Evolutionary conservation across 1,140 invertebrate genomes (phyloP).

Genomic region (Lepidurus arcticus): DNA sequence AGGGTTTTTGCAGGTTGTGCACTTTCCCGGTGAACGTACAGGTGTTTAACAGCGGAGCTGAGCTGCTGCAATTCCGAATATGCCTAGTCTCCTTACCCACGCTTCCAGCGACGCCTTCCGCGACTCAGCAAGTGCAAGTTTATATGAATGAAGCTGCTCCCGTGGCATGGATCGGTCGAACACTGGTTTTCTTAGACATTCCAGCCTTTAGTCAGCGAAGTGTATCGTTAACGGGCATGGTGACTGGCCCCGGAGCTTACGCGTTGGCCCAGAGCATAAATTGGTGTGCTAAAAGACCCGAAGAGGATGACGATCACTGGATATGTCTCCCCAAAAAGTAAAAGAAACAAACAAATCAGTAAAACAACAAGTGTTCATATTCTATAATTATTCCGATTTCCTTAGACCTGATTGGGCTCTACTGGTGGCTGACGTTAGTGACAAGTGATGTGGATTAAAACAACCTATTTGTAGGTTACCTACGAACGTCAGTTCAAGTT

Average conservation of each 20-base stretch:
- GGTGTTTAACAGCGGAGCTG: constrained; percentile 5
- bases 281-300: not conserved
- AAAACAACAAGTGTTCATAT: too few relatives aligned
- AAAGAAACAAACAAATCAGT: too few relatives aligned
- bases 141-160: constrained; percentile 12
- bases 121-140: constrained; percentile 4
- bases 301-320: not conserved
- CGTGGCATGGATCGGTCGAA: not conserved
- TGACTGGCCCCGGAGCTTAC: not conserved
- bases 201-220: not conserved
- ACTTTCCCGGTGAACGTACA: not conserved
- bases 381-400: not conserved
- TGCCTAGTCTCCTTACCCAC: not conserved
- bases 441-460: not conserved
- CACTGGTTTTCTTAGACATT: constrained; percentile 4
- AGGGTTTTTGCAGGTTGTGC: not conserved
- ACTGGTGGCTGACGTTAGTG: not conserved
- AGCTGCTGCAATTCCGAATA: not conserved
- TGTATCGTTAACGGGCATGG: constrained; percentile 8
- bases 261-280: not conserved
- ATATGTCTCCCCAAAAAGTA: not conserved
- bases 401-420: constrained; percentile 6
- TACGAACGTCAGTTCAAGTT: too few relatives aligned
- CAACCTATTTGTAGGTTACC: too few relatives aligned
- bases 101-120: not conserved